These are phyloP conservation scores for Zaprionus capensis DNA, from an alignment of 1,140 invertebrate species.

Conservation along the genomic window DNA sequence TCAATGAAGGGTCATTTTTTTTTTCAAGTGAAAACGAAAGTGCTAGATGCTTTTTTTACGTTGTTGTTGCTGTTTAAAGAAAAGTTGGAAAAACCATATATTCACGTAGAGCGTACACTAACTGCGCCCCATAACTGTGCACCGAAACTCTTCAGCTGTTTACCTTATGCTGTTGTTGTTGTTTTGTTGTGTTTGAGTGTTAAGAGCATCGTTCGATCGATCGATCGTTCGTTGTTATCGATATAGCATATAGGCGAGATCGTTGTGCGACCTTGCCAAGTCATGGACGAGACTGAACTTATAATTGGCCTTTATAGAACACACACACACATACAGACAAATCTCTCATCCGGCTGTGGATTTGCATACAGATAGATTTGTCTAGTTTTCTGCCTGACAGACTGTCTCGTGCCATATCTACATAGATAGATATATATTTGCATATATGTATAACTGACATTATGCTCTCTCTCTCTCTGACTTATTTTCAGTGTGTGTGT, in stretches of 20 bases:
- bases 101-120: not conserved
- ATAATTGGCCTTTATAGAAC: constrained; percentile 7
- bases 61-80: not conserved
- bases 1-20: not conserved
- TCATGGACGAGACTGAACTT: constrained; percentile 9
- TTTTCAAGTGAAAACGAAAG: constrained; percentile 4
- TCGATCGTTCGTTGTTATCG: constrained; percentile 3
- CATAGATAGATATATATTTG: not conserved
- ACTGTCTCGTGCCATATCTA: not conserved
- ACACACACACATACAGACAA: not conserved
- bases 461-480: not conserved
- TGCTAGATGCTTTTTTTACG: not conserved
- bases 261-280: constrained; percentile 3
- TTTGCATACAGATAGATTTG: constrained; percentile 15
- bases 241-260: not conserved
- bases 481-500: constrained; percentile 29
- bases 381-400: constrained; percentile 1
- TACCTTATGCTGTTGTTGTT: constrained; percentile 2
- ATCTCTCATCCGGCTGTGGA: constrained; percentile 7
- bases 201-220: constrained; percentile 1
- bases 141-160: constrained; percentile 19
- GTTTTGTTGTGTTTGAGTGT: constrained; percentile 9
- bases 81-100: not conserved
- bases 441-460: not conserved
- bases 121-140: constrained; percentile 14